These are phyloP conservation scores for Cydia strobilella DNA, from an alignment of 1,140 invertebrate species.

Conservation along the genomic window DNA sequence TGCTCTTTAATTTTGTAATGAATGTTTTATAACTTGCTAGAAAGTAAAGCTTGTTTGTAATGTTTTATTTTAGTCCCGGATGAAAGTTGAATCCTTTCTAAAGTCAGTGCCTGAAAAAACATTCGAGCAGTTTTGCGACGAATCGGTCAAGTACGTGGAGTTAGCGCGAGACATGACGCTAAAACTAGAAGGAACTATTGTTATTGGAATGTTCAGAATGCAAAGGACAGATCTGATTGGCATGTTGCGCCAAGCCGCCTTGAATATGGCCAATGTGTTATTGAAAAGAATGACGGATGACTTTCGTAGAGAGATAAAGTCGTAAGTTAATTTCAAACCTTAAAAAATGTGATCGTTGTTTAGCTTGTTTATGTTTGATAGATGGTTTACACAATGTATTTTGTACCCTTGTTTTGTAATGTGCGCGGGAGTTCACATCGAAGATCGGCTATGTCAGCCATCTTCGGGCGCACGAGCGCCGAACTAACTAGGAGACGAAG, in stretches of 20 bases:
- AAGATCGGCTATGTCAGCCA: no score
- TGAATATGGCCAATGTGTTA: constrained; percentile 85
- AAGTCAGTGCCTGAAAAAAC: constrained; percentile 81
- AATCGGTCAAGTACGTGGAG: constrained; percentile 84
- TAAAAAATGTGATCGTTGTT: not conserved
- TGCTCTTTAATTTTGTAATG: not conserved
- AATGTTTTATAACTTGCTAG: not conserved
- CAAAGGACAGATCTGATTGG: constrained; percentile 90
- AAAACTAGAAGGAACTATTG: constrained; percentile 84
- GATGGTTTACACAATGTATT: not conserved
- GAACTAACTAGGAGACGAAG: no score
- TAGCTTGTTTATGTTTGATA: no score
- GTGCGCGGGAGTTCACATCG: no score
- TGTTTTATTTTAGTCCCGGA: constrained; percentile 72
- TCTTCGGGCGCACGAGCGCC: no score
- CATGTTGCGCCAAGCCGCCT: constrained; percentile 84
- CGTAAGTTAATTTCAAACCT: constrained; percentile 80
- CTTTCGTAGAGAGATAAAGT: constrained; percentile 89
- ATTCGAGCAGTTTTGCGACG: constrained; percentile 85
- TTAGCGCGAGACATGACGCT: constrained; percentile 84
- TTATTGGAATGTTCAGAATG: constrained; percentile 93
- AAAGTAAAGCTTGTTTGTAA: not conserved
- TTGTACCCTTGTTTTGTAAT: no score
- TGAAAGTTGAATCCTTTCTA: constrained; percentile 86
- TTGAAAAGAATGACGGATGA: constrained; percentile 87